A percentile compares a stretch with the other conserved stretches of the same genome.
Conservation (phyloP, 2,797 vertebrate genomes). For the Okamejei kenojei region DNA sequence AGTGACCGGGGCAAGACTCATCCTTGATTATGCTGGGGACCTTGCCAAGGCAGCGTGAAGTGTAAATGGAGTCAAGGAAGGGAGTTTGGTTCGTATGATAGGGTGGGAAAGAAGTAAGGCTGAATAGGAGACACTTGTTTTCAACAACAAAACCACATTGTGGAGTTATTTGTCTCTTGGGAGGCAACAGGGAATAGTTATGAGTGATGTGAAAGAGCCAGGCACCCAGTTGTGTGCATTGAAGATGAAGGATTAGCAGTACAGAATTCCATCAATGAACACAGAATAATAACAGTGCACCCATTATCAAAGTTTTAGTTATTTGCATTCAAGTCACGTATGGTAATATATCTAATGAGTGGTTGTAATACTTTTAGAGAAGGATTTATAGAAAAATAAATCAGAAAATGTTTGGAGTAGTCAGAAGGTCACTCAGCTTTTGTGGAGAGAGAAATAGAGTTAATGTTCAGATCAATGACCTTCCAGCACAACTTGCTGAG, state of each 20-base stretch:
- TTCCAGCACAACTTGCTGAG: no score
- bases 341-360: background rate
- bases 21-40: no score
- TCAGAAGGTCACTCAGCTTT: no score
- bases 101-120: background rate
- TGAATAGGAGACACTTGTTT: background rate
- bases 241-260: background rate
- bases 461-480: no score
- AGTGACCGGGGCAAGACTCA: no score
- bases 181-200: background rate
- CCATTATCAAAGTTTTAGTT: no score
- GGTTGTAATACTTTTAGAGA: background rate
- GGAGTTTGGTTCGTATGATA: no score
- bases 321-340: background rate
- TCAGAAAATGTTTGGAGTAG: no score
- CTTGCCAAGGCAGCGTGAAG: no score
- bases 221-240: background rate
- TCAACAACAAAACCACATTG: background rate
- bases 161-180: background rate
- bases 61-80: no score
- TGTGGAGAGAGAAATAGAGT: no score
- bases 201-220: background rate
- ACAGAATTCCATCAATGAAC: background rate
- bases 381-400: background rate
- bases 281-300: no score